These are phyloP conservation scores for Telmatherina bonti DNA, from an alignment of 2,797 vertebrate species.

Conservation along the genomic window DNA sequence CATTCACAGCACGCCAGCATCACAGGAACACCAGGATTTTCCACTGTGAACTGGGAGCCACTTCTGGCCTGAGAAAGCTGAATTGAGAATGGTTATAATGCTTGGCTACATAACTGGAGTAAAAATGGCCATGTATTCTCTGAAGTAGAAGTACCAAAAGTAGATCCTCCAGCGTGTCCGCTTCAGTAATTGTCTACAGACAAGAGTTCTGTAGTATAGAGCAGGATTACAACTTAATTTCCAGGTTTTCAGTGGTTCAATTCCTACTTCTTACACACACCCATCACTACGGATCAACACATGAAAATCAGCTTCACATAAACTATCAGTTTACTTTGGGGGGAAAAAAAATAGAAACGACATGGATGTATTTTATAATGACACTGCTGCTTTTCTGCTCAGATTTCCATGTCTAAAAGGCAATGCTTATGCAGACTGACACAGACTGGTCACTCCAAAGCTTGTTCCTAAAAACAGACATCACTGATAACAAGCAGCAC, in stretches of 20 bases:
- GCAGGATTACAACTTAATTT: neutral
- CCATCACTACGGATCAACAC: neutral
- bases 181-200: neutral
- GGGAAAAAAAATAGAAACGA: neutral
- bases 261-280: neutral
- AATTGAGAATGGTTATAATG: neutral
- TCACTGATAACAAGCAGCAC: neutral
- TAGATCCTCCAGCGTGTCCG: neutral
- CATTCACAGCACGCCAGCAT: neutral
- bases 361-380: neutral
- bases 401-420: neutral
- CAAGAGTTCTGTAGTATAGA: neutral
- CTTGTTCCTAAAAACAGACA: neutral
- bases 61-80: neutral
- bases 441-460: neutral
- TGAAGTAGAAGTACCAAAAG: neutral
- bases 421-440: neutral
- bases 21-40: neutral
- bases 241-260: neutral
- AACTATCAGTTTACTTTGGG: neutral
- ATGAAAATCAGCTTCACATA: neutral
- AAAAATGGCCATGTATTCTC: neutral
- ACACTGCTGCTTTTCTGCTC: no score
- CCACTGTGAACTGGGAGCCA: neutral
- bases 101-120: no score